Base-by-base conservation (phyloP, 2,113 vertebrate species). In the Opisthocomus hoazin region DNA sequence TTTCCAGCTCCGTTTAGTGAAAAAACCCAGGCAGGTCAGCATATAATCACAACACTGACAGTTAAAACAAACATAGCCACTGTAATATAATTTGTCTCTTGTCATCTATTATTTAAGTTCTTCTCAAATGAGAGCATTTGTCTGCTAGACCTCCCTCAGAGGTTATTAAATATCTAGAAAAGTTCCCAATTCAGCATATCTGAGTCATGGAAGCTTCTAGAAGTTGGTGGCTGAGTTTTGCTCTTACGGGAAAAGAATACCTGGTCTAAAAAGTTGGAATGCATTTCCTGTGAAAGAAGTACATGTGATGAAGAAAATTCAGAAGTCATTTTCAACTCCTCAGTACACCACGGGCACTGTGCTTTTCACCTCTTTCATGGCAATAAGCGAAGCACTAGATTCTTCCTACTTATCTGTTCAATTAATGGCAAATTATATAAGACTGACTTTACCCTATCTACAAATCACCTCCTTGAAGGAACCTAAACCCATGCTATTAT, bases 311-410 rank as follows among this genome's bases (percentile, higher is more conserved):
- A 86, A 89, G 26, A 60, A 75, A 80, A 76, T 7, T 56, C 30
- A 60, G 8, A 80, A 80, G 34, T 46, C 2, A 56, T 81, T 66
- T 89, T 32, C 58, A 71, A 64, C 13, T 64, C 15, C 45, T 88
- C 34, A 36, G 18, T 46, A 64, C n/a, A 82, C 17, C 43, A 70
- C 0, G 0, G 11, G 19, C 18, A 86, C n/a, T 0, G 0, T 21
- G 27, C 15, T 80, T 90, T 79, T 51, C 39, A 69, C 45, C 36
- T 26, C 37, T 91, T 80, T 73, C 58, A 56, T 5, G 10, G 46
- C n/a, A 94, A 66, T 9, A 66, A 48, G 11, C 0, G 1, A 71
- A 82, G 66, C 32, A 87, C 5, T 29, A 78, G 53, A 56, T 56
- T 83, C 34, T 80, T 86, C 63, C 36, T 56, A 39, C 18, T 64